A percentile compares a stretch with the other conserved stretches of the same genome.
phyloP scores from a whole-genome alignment of 2,888 invertebrate species.

The Sesia apiformis region DNA sequence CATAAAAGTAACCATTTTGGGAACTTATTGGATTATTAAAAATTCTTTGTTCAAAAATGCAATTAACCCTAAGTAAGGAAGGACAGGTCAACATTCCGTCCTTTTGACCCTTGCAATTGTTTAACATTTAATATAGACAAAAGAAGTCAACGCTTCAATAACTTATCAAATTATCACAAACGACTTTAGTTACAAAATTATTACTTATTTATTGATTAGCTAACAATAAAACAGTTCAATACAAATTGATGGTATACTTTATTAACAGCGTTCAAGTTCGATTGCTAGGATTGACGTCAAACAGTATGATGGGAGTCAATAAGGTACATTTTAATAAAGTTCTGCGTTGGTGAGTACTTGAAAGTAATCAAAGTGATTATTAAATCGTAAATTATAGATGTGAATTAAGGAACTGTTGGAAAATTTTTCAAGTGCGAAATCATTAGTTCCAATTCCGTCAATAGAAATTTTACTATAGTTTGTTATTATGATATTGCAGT shows the following conservation, averaged over 20 bases:
- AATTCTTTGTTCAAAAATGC: too few species aligned
- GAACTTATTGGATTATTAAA: too few species aligned
- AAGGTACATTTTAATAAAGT: conserved; percentile 3
- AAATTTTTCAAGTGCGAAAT: not conserved
- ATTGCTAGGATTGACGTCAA: conserved; percentile 51
- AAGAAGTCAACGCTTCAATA: too few species aligned
- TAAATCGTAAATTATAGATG: not conserved
- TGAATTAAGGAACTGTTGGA: not conserved
- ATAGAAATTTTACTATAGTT: too few species aligned
- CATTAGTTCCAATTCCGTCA: too few species aligned
- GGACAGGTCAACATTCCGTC: too few species aligned
- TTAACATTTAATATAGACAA: too few species aligned
- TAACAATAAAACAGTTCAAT: conserved; percentile 17
- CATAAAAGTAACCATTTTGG: too few species aligned
- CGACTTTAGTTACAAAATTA: not conserved
- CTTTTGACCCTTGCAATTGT: too few species aligned
- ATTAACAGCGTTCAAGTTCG: conserved; percentile 10
- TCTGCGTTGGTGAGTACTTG: not conserved
- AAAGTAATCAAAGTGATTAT: not conserved
- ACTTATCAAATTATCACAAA: not conserved
- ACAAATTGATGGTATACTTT: conserved; percentile 18
- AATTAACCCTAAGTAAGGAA: too few species aligned
- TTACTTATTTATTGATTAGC: not conserved
- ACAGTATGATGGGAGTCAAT: conserved; percentile 1
- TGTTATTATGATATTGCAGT: too few species aligned